Percentiles rank a stretch among this genome's conserved stretches.
These are phyloP conservation scores for Nyctalus aviator DNA, from an alignment of 2,797 vertebrate species.

Conservation along the genomic window DNA sequence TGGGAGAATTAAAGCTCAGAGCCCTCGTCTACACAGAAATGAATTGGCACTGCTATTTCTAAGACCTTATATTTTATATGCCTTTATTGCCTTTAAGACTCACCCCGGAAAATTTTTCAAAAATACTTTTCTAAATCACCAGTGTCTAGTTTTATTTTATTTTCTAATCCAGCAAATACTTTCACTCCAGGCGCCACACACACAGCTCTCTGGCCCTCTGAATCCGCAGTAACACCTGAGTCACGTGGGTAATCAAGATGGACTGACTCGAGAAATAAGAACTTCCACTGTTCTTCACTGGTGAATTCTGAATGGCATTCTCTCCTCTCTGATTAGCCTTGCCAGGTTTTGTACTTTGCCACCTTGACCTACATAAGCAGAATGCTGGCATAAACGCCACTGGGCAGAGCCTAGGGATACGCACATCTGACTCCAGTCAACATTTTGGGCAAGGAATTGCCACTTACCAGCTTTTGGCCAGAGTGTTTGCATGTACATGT, in stretches of 20 bases:
- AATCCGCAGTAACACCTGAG: not conserved
- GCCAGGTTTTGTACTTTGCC: not conserved
- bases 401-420: not conserved
- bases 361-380: not conserved
- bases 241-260: not conserved
- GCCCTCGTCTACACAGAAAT: not conserved
- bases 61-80: constrained; percentile 20
- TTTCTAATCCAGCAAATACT: not conserved
- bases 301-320: not conserved
- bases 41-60: not conserved
- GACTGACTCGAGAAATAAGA: not conserved
- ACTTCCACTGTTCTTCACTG: not conserved
- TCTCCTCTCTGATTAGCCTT: not conserved
- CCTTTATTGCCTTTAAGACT: not conserved
- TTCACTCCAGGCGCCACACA: not conserved
- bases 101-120: not conserved
- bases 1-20: constrained; percentile 2
- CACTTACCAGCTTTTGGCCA: not conserved
- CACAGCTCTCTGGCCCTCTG: not conserved
- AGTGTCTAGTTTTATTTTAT: not conserved
- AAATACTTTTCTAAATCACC: not conserved
- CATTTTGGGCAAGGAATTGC: constrained; percentile 2
- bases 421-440: not conserved
- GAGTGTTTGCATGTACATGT: not conserved
- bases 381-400: not conserved